A percentile compares a stretch with the other conserved stretches of the same genome.
Conservation (phyloP, 1,140 invertebrate species). For the Ceratitis capitata region DNA sequence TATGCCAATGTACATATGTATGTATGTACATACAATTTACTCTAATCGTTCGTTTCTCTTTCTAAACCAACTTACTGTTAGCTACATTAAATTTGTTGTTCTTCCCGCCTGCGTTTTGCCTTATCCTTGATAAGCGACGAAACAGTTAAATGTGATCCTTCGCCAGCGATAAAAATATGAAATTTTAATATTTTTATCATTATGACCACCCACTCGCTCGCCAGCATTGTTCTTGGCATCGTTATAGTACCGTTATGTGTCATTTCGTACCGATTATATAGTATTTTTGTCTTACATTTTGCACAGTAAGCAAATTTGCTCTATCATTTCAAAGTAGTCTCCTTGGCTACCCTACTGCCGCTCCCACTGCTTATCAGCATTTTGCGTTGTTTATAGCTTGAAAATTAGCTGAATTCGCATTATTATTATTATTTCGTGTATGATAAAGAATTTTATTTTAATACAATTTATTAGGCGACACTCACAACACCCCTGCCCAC, state of each 20-base stretch:
- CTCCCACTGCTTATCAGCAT: neutral
- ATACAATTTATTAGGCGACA: neutral
- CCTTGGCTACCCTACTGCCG: neutral
- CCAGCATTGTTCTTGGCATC: neutral
- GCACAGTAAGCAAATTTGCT: neutral
- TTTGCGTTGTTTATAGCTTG: neutral
- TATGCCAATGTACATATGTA: no score
- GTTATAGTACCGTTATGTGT: neutral
- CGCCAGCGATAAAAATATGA: neutral
- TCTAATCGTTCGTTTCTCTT: neutral
- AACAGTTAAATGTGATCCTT: constrained; percentile 1
- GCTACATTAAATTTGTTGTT: neutral
- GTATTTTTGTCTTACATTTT: neutral
- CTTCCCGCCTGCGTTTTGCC: neutral
- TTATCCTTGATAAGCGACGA: neutral
- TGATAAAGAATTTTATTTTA: neutral
- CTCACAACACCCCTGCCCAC: neutral
- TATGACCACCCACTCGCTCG: no score
- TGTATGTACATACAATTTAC: neutral
- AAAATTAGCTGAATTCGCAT: constrained; percentile 11
- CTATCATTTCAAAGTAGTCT: neutral
- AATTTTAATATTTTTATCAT: constrained; percentile 20
- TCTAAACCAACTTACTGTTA: no score
- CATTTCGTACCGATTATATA: neutral
- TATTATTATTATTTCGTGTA: neutral